Base-by-base conservation (phyloP, 2,888 invertebrate genomes). In the Ormyrus thymus region DNA sequence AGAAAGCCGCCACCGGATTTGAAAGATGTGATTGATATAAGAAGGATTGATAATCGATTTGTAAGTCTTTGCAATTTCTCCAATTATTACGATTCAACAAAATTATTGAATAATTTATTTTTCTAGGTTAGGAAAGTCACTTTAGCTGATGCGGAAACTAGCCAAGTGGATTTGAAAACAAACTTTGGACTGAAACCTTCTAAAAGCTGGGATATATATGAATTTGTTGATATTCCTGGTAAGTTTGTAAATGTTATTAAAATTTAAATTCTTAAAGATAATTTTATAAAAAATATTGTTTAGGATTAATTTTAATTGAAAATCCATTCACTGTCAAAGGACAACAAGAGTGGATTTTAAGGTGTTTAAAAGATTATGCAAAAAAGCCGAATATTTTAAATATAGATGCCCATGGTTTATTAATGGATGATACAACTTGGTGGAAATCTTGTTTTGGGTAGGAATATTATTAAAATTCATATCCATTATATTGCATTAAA, bases 241-340 rank as follows among this genome's bases (percentile, higher is more conserved):
- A 87, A 8, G 59, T 59, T 46, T 10, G 65, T 73, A 56, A 15
- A 43, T 6, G 8, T 70, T 62, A 9, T 71, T n/a, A 69, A 58
- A 45, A 50, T 29, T 7, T 13, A 13, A 48, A 15, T 56, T 50
- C 8, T 46, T n/a, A n/a, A 5, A 48, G 3, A n/a, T n/a, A 65
- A 50, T 6, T 65, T 55, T 10, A 29, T 56, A 68, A 59, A 43
- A 69, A 29, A 64, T 9, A 7, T 48, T 59, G 87, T 86, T 73
- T 84, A 93, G 94, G 97, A n/a, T 92, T 98, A 69, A 90, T 96
- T 83, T 92, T 96, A 71, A 95, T 98, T 78, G 92, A 91, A 84
- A 97, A 97, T 90, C 97, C 97, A 13, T 98, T 98, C 88, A 95
- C 94, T 48, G 83, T 90, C 7, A 86, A 91, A 45, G 97, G 96